Conservation (phyloP, 2,888 invertebrate species). For the Pheosia gnoma region DNA sequence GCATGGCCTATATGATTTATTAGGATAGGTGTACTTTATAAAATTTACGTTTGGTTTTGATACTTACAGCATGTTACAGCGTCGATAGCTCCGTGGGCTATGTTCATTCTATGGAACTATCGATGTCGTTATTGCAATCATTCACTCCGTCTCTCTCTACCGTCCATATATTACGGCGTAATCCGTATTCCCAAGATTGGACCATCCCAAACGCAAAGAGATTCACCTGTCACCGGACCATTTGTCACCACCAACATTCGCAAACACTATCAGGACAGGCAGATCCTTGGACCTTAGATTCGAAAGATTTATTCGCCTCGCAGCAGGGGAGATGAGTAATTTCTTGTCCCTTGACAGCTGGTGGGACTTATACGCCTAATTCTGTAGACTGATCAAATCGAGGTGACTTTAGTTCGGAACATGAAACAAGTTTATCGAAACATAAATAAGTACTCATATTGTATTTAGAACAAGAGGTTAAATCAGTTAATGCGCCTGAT, state of each 20-base stretch:
- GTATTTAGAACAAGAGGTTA: no score
- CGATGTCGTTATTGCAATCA: background rate
- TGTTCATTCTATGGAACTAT: background rate
- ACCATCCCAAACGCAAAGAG: conserved; percentile 37
- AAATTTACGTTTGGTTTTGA: no score
- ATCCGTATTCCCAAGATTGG: conserved; percentile 40
- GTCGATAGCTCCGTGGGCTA: no score
- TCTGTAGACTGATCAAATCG: background rate
- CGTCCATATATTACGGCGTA: conserved; percentile 38
- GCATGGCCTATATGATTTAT: no score
- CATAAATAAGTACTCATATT: no score
- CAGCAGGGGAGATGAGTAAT: conserved; percentile 58
- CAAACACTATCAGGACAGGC: conserved; percentile 44
- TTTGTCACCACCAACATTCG: conserved; percentile 41
- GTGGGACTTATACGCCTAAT: conserved; percentile 49
- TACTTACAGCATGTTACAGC: no score
- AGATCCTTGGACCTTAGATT: conserved; percentile 47
- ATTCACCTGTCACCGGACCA: conserved; percentile 43
- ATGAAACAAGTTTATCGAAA: background rate
- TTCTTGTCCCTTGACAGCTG: conserved; percentile 49
- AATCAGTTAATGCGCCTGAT: background rate
- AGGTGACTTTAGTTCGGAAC: background rate
- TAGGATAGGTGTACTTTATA: no score
- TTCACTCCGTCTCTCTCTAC: conserved; percentile 18
- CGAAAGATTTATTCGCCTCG: conserved; percentile 64